Evolutionary conservation across 2,113 vertebrate genomes (phyloP), one percentile per base, ranked within the genome.

Genomic region (Electrona antarctica): DNA sequence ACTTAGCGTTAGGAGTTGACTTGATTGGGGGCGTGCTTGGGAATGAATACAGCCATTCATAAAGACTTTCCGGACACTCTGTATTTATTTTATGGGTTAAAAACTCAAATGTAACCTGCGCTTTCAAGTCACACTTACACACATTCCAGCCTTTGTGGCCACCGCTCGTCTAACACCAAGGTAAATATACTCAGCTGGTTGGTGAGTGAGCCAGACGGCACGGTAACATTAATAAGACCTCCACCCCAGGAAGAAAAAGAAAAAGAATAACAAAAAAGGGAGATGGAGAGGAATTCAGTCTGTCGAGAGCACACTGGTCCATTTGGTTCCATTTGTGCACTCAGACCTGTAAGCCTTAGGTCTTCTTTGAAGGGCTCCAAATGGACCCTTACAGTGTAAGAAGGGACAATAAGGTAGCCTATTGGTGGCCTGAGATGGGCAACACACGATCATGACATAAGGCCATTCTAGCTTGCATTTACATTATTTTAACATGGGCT

Each of bases 21-120:
- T 77, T 83, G 85, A 87, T 88, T 87, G 84, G 85, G 69, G 77
- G 76, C 75, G 65, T 77, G 78, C 47, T 76, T 76, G 71, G 71
- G 69, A 69, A 79, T 87, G 84, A 89, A 90, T 85, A 77, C 76
- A 71, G 65, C 82, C 86, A 74, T 74, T 74, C 72, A 74, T 88
- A 86, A 87, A 89, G 89, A 55, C 69, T 5, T n/a, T 63, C 68
- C 73, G 62, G 69, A 50, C 46, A 45, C 77, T 67, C 56, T 64
- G 78, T 87, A 60, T 92, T 92, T 91, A 82, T 81, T 90, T 90
- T 79, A 84, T 84, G 71, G 71, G 80, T 77, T 74, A 68, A 84
- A 85, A 87, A 83, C 83, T 57, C 63, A 86, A 87, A 88, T 64
- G 68, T 74, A 77, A 77, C 84, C 70, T 7, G 64, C 50, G 52